Base-by-base conservation (phyloP, 2,113 vertebrate genomes). In the Mesocricetus auratus region DNA sequence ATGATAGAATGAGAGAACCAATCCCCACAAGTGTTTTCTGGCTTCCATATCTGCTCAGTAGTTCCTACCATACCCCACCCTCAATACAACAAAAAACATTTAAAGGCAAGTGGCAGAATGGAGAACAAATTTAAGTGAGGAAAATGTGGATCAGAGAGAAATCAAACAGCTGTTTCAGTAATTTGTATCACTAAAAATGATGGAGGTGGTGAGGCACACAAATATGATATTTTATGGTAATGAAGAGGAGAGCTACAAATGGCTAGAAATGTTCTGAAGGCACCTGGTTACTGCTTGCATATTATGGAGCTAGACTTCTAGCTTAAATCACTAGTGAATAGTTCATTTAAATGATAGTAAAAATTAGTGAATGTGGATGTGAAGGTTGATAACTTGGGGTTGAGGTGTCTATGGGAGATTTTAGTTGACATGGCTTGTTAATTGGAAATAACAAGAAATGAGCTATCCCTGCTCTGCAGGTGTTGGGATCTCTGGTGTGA, bases 321-420 rank as follows among this genome's bases (percentile, higher is more conserved):
- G 19, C 45, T 95, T 93, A 73, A 93, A 50, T 88, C 69, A 74
- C 66, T 69, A 11, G 77, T 85, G 64, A 42, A 64, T 56, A 4
- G 45, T 85, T 42, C 64, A 68, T 74, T 92, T 77, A 87, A 92
- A 42, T 16, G 66, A 71, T 77, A 24, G 2, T 87, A 31, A 58
- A 42, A 62, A 86, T 69, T 19, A 68, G 53, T 93, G 95, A 71
- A 75, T 42, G 7, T 79, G 64, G 29, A 85, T 31, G 56, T 93
- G 47, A 74, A 85, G 73, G 56, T 47, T 78, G 60, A 50, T 47
- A 60, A 79, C 15, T 60, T 22, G 39, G 66, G 42, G 36, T 94
- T 91, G 73, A 93, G 21, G 68, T 92, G 15, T 90, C 50, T 86
- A 1, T 85, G 53, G 78, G 85, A 90, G 90, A 79, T 58, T 33